phyloP scores from a whole-genome alignment of 1,140 invertebrate genomes.

The Calycopis cecrops region DNA sequence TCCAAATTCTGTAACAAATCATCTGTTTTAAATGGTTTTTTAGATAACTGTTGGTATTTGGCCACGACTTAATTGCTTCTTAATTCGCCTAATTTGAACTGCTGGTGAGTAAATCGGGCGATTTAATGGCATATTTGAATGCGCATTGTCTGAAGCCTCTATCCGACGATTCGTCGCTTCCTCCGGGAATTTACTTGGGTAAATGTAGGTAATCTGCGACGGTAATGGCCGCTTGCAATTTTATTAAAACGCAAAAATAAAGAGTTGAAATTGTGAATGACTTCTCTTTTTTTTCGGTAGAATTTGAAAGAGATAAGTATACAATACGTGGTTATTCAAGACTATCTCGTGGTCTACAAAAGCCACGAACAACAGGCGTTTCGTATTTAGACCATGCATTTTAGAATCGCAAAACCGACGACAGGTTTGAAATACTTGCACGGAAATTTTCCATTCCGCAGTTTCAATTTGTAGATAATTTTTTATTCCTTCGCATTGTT shows the following conservation, averaged over 20 bases:
- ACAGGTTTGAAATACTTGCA: conserved; percentile 18
- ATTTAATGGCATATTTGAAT: conserved; percentile 63
- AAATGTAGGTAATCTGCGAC: not conserved
- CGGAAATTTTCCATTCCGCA: conserved; percentile 12
- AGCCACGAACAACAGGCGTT: conserved; percentile 35
- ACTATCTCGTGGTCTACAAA: conserved; percentile 46
- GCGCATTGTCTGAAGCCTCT: conserved; percentile 50
- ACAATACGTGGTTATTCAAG: conserved; percentile 24
- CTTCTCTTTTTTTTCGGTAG: conserved; percentile 15
- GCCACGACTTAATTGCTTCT: conserved; percentile 58
- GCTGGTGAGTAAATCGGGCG: conserved; percentile 53
- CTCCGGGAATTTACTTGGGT: not conserved
- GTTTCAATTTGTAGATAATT: conserved; percentile 10
- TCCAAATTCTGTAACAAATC: conserved; percentile 42
- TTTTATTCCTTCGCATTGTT: not conserved
- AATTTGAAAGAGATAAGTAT: conserved; percentile 17
- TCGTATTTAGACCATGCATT: conserved; percentile 53
- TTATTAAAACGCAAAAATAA: conserved; percentile 9
- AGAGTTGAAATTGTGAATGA: conserved; percentile 14
- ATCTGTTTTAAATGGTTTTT: conserved; percentile 13
- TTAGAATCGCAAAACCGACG: conserved; percentile 42
- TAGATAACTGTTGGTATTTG: conserved; percentile 46
- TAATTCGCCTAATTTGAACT: conserved; percentile 67
- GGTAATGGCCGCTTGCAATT: not conserved
- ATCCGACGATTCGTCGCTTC: not conserved